Evolutionary conservation across 2,113 vertebrate species (phyloP).

Genomic region (Brachirus orientalis): DNA sequence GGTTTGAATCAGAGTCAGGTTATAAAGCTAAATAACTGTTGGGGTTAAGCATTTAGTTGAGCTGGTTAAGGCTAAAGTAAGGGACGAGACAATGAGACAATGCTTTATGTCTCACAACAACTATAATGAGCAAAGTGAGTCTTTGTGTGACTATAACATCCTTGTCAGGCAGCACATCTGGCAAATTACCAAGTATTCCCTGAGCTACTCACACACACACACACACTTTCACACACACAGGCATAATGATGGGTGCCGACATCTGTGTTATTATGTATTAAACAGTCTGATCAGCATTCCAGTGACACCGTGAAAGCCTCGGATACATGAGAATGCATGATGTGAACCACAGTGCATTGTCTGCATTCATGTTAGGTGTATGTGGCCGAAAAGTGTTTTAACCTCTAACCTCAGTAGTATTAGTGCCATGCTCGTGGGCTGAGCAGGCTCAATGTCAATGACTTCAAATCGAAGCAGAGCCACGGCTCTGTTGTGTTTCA

Average conservation of each 20-base stretch:
- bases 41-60: too few species aligned
- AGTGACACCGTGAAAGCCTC: not conserved
- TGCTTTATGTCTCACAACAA: too few species aligned
- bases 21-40: too few species aligned
- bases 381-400: conserved; percentile 36
- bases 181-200: conserved; percentile 7
- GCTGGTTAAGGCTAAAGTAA: too few species aligned
- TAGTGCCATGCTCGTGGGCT: conserved; percentile 48
- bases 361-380: conserved; percentile 23
- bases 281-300: not conserved
- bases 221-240: conserved; percentile 4
- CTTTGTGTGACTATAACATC: conserved; percentile 4
- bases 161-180: conserved; percentile 19
- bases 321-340: not conserved
- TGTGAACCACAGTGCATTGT: not conserved
- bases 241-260: too few species aligned
- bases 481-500: not conserved
- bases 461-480: not conserved
- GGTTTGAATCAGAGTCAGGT: too few species aligned
- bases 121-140: too few species aligned
- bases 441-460: conserved; percentile 22
- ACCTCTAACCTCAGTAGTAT: conserved; percentile 67
- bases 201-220: conserved; percentile 2
- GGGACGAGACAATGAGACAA: too few species aligned
- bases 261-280: not conserved